These are phyloP conservation scores for Helicoverpa armigera DNA, from an alignment of 1,140 invertebrate genomes.

Conservation along the genomic window DNA sequence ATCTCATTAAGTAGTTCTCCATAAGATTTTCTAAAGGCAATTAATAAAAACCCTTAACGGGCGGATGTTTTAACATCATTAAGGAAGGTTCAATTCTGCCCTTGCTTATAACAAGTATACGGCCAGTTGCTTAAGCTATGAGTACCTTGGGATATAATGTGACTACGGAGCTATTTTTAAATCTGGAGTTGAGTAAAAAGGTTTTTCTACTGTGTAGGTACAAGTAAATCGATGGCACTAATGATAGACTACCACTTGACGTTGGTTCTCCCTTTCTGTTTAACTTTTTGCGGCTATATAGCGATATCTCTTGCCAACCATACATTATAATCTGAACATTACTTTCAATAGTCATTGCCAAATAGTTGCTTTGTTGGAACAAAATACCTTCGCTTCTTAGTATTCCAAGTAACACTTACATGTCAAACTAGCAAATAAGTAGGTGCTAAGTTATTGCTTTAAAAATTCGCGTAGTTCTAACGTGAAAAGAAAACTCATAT, in stretches of 20 bases:
- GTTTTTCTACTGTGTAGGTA: neutral
- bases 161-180: neutral
- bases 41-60: neutral
- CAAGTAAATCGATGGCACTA: neutral
- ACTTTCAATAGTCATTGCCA: neutral
- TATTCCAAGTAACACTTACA: neutral
- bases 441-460: neutral
- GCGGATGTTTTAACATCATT: slow-evolving; percentile 13
- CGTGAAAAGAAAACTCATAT: neutral
- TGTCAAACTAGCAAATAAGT: neutral
- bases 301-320: neutral
- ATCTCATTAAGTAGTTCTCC: too few species aligned
- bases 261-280: neutral
- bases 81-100: slow-evolving; percentile 6
- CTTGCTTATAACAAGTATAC: slow-evolving; percentile 13
- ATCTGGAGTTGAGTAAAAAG: neutral
- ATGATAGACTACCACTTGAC: neutral
- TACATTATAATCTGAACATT: neutral
- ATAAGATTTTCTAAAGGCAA: neutral
- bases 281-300: neutral
- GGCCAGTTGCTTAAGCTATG: neutral
- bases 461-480: neutral
- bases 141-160: neutral
- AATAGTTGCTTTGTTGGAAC: slow-evolving; percentile 1
- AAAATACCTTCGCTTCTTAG: neutral